Base-by-base conservation (phyloP, 1,140 invertebrate genomes). In the Drosophila prosaltans region DNA sequence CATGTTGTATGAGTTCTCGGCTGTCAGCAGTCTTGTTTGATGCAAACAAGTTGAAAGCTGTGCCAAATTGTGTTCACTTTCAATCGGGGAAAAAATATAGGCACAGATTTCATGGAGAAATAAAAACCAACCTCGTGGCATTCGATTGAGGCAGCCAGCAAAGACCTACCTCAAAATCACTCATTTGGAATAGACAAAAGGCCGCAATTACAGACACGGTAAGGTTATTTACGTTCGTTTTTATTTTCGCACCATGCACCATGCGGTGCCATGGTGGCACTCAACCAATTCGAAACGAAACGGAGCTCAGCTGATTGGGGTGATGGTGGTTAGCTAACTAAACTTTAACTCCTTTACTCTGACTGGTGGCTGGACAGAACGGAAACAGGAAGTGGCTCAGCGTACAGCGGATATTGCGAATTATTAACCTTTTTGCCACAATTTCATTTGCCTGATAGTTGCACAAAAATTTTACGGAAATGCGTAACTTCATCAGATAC, bases 341-440 rank as follows among this genome's bases (percentile, higher is more conserved):
- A 51, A 26, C 41, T 51, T 24, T 26, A 77, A 68, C 57, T 69
- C 60, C 68, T 55, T 65, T 32, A 62, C 24, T 69, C 59, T 69
- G 41, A 73, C 28, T 64, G 64, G 59, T 63, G 65, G 69, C 51
- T 65, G 78, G 72, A 79, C 65, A 71, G 21, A 69, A 74, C 80
- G 74, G 78, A 80, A 71, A 72, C 74, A 51, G 78, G 84, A 80
- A 78, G 66, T 73, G 69, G 77, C 65, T 79, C 84, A 67, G 78
- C 70, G 72, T 80, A 74, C 78, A 78, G 71, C 84, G 85, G 84
- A 84, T 89, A 88, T 88, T 79, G 74, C 80, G 73, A 88, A 89
- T 88, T 88, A 88, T 88, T 88, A 86, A 88, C 71, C 80, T 67
- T 84, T 74, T 81, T 61, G 83, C 72, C 59, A 63, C 72, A 62